phyloP scores from a whole-genome alignment of 2,113 vertebrate genomes.

The Ophthalmotilapia sp. region DNA sequence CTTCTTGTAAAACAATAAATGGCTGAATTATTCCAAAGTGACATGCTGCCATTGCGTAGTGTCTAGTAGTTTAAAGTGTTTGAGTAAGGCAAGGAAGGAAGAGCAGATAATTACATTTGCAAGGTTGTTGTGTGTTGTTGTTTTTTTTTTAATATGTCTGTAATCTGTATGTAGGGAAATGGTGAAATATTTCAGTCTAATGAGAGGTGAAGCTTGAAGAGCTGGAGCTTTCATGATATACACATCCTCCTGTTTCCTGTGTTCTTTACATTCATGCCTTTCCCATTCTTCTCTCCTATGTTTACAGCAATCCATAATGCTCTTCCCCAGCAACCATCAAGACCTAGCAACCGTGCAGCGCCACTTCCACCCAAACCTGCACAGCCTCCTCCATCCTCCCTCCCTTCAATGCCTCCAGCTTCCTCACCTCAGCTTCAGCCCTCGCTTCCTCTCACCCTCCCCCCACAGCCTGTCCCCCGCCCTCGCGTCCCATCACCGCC shows the following conservation, averaged over 20 bases:
- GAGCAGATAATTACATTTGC: not conserved
- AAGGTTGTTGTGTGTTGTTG: not conserved
- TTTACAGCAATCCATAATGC: constrained; percentile 85
- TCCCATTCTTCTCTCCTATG: not conserved
- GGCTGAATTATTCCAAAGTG: not conserved
- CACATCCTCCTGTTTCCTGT: not conserved
- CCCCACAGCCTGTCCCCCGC: constrained; percentile 65
- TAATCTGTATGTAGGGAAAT: not conserved
- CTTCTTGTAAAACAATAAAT: not conserved
- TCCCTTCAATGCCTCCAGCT: constrained; percentile 20
- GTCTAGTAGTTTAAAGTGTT: not conserved
- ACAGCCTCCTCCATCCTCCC: constrained; percentile 62
- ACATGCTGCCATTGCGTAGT: not conserved
- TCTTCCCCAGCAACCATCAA: constrained; percentile 86
- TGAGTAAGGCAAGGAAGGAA: not conserved
- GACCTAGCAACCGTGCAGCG: constrained; percentile 84
- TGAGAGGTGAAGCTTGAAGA: not conserved
- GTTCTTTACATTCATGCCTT: not conserved
- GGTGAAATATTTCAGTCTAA: not conserved
- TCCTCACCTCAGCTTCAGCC: constrained; percentile 27
- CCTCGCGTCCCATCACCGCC: constrained; percentile 53
- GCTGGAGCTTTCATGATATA: not conserved
- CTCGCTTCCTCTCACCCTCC: constrained; percentile 25
- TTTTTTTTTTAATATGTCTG: not conserved
- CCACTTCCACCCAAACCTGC: constrained; percentile 79